phyloP scores from a whole-genome alignment of 2,113 vertebrate genomes.

The Vidua chalybeata region DNA sequence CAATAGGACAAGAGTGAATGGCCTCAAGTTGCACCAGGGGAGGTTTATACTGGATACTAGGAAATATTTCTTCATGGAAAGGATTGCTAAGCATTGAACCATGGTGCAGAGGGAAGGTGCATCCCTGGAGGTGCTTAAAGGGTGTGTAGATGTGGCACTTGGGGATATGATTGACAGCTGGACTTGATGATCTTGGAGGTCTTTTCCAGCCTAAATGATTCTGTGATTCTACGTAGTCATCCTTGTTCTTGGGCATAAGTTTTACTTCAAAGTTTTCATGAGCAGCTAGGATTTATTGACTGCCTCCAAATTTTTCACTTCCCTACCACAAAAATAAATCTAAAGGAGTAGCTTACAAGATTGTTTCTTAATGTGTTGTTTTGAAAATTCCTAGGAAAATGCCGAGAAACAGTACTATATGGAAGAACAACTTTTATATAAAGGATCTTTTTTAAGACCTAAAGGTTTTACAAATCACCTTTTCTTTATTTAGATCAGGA shows the following conservation, averaged over 20 bases:
- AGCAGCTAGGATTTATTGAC: neutral
- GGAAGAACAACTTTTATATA: neutral
- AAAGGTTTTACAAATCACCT: neutral
- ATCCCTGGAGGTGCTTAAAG: neutral
- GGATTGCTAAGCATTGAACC: no score
- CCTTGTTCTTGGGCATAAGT: neutral
- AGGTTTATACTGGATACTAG: neutral
- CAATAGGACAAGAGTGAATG: neutral
- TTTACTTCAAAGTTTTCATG: neutral
- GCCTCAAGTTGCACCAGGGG: neutral
- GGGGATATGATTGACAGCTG: neutral
- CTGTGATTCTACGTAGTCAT: neutral
- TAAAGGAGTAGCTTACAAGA: neutral
- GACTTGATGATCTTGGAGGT: neutral
- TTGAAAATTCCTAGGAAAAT: neutral
- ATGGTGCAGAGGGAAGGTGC: neutral
- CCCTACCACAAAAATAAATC: neutral
- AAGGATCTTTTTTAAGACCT: neutral
- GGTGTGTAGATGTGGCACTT: neutral
- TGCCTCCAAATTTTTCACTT: neutral
- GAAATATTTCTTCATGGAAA: neutral
- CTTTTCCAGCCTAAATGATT: neutral
- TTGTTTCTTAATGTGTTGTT: neutral
- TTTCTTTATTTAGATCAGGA: constrained; percentile 56
- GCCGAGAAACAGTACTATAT: neutral